Conservation (phyloP, 1,140 invertebrate genomes). For the Thereuonema tuberculata region DNA sequence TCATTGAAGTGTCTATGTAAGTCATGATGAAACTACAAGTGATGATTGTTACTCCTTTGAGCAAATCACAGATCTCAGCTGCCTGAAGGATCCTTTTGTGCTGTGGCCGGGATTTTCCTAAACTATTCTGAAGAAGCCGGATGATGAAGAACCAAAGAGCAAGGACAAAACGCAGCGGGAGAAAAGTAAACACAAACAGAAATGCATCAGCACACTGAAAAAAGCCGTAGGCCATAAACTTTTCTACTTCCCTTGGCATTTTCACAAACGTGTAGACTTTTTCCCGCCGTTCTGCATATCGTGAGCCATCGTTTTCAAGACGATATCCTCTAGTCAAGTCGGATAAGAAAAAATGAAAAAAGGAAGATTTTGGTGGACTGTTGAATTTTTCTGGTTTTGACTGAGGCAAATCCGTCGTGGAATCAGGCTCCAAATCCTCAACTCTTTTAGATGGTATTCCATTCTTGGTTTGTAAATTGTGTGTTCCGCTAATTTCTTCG, state of each 20-base stretch:
- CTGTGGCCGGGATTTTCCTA: neutral
- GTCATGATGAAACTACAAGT: conserved; percentile 68
- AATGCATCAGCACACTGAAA: conserved; percentile 96
- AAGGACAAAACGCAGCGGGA: conserved; percentile 80
- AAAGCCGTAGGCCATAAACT: conserved; percentile 91
- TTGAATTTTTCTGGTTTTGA: too few relatives aligned
- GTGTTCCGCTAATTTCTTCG: too few relatives aligned
- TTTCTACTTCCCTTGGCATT: conserved; percentile 72
- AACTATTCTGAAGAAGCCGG: conserved; percentile 41
- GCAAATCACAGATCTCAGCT: conserved; percentile 88
- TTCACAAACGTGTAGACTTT: conserved; percentile 96
- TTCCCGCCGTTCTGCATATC: conserved; percentile 79
- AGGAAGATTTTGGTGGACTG: conserved; percentile 15
- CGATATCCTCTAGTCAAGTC: conserved; percentile 84
- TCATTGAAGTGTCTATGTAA: conserved; percentile 91
- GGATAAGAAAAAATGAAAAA: conserved; percentile 52
- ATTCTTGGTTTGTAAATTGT: too few relatives aligned
- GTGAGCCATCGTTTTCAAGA: conserved; percentile 83
- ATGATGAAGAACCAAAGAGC: conserved; percentile 64
- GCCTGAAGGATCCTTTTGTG: conserved; percentile 47
- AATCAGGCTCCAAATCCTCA: too few relatives aligned
- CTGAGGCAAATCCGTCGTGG: too few relatives aligned
- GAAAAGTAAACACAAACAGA: conserved; percentile 93
- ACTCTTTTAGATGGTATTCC: too few relatives aligned
- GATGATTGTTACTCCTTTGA: conserved; percentile 82